Percentiles rank a stretch among this genome's conserved stretches.
phyloP scores from a whole-genome alignment of 2,797 vertebrate species.

The Heterohyrax brucei region DNA sequence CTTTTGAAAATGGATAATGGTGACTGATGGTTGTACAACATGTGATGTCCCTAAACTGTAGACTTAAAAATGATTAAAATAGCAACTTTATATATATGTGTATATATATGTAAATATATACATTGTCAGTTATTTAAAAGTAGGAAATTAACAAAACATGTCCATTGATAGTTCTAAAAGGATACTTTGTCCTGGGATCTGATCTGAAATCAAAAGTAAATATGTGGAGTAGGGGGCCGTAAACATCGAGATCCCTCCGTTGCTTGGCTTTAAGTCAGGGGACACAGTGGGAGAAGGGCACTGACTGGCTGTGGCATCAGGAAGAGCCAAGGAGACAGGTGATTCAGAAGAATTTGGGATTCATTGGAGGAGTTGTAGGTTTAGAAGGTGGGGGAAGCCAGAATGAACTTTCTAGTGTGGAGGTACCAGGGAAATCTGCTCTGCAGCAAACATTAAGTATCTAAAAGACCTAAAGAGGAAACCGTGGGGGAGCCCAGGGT shows the following conservation, averaged over 20 bases:
- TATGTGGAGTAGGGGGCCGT: accelerated
- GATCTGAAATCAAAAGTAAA: not conserved
- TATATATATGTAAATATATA: no score
- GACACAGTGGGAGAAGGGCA: not conserved
- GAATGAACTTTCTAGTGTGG: not conserved
- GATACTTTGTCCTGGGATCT: not conserved
- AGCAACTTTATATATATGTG: no score
- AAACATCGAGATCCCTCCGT: not conserved
- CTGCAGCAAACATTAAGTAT: not conserved
- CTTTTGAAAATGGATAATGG: no score
- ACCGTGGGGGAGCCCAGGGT: not conserved
- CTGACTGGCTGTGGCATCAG: accelerated
- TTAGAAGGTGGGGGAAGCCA: not conserved
- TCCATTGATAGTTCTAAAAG: not conserved
- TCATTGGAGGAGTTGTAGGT: not conserved
- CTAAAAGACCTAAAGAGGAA: not conserved
- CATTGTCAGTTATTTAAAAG: no score
- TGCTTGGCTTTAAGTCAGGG: not conserved
- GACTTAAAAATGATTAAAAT: no score
- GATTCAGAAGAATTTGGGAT: not conserved
- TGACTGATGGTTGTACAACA: no score
- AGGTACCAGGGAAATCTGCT: not conserved
- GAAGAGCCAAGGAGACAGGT: not conserved
- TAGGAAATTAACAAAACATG: no score
- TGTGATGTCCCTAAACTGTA: no score